These are phyloP conservation scores for Selenia dentaria DNA, from an alignment of 2,888 invertebrate genomes.

Conservation along the genomic window DNA sequence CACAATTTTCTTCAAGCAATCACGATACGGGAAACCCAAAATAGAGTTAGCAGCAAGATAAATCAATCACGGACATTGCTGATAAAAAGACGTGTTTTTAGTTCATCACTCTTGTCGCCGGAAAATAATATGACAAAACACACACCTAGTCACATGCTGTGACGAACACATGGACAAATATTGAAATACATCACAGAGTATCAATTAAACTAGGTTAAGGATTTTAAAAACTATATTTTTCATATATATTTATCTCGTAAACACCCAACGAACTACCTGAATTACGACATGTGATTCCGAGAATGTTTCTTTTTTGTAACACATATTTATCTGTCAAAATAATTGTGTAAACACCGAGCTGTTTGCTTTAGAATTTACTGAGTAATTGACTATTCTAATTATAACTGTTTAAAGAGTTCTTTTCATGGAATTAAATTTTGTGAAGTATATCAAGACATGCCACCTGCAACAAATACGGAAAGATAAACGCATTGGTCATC, in stretches of 20 bases:
- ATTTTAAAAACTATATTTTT: slow-evolving; percentile 33
- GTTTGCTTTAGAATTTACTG: slow-evolving; percentile 8
- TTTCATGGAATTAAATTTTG: slow-evolving; percentile 14
- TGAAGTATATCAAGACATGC: slow-evolving; percentile 19
- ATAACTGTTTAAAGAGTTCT: slow-evolving; percentile 4
- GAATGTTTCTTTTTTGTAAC: slow-evolving; percentile 13
- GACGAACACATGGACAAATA: slow-evolving; percentile 55
- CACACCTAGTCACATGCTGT: slow-evolving; percentile 62
- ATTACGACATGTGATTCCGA: slow-evolving; percentile 16
- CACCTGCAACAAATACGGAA: slow-evolving; percentile 16
- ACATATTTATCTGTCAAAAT: slow-evolving; percentile 7
- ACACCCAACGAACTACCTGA: slow-evolving; percentile 13
- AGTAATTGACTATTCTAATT: slow-evolving; percentile 18
- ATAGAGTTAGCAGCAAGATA: slow-evolving; percentile 59
- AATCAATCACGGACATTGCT: slow-evolving; percentile 69
- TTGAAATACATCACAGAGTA: slow-evolving; percentile 47
- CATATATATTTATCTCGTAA: slow-evolving; percentile 22
- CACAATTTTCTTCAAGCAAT: slow-evolving; percentile 7
- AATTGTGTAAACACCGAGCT: slow-evolving; percentile 1
- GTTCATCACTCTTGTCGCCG: slow-evolving; percentile 49
- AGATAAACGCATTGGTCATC: slow-evolving; percentile 11
- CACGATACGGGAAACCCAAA: slow-evolving; percentile 42
- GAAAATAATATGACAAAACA: slow-evolving; percentile 46
- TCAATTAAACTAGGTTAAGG: slow-evolving; percentile 51
- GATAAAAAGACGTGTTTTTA: slow-evolving; percentile 59